Conservation (phyloP, 2,113 vertebrate genomes). For the Bujurquina vittata region DNA sequence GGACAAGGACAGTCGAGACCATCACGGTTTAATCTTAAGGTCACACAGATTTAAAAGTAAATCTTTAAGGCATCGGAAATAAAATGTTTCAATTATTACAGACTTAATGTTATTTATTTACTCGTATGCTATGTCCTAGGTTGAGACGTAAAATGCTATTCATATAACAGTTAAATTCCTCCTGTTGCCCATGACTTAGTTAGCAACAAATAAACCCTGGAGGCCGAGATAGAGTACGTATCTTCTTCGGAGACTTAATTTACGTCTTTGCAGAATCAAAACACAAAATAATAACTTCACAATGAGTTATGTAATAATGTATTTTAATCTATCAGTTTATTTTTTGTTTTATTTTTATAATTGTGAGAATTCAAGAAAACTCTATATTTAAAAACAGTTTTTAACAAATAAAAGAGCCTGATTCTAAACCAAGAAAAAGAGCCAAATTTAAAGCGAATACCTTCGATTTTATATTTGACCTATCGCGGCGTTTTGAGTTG, state of each 20-base stretch:
- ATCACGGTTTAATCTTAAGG: constrained; percentile 23
- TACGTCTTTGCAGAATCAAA: neutral
- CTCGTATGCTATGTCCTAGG: neutral
- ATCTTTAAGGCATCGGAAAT: neutral
- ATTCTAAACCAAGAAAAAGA: neutral
- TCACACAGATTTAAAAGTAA: neutral
- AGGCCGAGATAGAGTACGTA: neutral
- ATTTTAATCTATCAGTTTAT: neutral
- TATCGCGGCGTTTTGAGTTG: constrained; percentile 46
- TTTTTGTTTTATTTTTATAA: neutral
- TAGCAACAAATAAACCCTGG: constrained; percentile 50
- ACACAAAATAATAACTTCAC: neutral
- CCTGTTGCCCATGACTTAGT: constrained; percentile 60
- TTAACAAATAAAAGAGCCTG: neutral
- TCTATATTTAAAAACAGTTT: neutral
- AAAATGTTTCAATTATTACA: neutral
- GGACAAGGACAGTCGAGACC: constrained; percentile 78
- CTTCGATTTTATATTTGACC: constrained; percentile 16
- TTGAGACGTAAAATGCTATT: constrained; percentile 38
- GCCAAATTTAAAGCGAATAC: neutral
- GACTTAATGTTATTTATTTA: neutral
- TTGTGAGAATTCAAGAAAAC: neutral
- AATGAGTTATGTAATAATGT: neutral
- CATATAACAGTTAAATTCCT: constrained; percentile 54
- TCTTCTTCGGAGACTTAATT: neutral